Evolutionary conservation across 2,113 vertebrate species (phyloP).

Genomic region (Prunella fulvescens): DNA sequence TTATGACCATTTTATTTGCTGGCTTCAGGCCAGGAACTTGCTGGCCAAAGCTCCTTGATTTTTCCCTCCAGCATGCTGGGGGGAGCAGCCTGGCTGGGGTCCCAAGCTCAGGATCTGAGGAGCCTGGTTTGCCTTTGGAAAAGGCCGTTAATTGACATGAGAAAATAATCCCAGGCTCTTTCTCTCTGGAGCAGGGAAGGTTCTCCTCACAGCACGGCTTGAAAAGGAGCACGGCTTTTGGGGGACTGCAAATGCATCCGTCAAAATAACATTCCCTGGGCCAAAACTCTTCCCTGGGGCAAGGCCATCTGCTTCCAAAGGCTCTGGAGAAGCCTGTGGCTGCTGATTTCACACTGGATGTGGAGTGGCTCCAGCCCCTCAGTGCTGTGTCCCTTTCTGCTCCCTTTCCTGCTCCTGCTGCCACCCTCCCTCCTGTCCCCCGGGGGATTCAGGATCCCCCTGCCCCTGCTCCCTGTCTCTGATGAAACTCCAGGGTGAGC

Average conservation of each 20-base stretch:
- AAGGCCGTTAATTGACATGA: slow-evolving; percentile 36
- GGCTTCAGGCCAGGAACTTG: background rate
- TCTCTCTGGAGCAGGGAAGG: slow-evolving; percentile 6
- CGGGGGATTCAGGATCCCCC: rapidly evolving
- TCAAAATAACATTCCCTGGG: background rate
- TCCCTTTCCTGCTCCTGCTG: background rate
- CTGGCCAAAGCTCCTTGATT: slow-evolving; percentile 33
- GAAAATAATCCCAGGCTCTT: slow-evolving; percentile 46
- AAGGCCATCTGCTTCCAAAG: background rate
- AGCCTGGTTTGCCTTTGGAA: slow-evolving; percentile 45
- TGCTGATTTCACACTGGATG: background rate
- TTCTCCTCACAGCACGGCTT: background rate
- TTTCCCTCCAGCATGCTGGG: background rate
- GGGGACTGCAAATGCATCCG: background rate
- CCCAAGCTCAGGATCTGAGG: background rate
- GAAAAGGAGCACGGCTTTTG: background rate
- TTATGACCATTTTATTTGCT: slow-evolving; percentile 58
- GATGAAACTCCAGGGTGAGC: rapidly evolving
- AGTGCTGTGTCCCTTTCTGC: background rate
- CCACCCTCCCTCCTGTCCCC: rapidly evolving
- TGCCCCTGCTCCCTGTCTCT: background rate
- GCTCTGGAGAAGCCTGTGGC: background rate
- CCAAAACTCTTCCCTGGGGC: slow-evolving; percentile 1
- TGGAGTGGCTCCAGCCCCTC: background rate
- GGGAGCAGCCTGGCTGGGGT: background rate